These are phyloP conservation scores for Caenorhabditis virilis DNA, from an alignment of 2,888 invertebrate species.

Conservation along the genomic window DNA sequence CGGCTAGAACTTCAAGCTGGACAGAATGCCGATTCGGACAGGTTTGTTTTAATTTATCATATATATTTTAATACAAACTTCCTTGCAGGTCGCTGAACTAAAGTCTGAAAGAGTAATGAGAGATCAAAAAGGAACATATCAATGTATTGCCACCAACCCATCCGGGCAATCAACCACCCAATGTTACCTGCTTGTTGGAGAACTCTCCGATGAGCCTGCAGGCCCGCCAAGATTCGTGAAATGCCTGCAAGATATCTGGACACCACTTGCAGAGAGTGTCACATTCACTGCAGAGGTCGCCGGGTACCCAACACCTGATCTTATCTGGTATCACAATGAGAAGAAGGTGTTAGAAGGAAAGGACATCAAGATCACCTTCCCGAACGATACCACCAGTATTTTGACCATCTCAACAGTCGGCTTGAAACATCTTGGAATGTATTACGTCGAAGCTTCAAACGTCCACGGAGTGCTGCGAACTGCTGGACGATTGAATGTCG, in stretches of 20 bases:
- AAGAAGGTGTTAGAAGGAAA: conserved; percentile 49
- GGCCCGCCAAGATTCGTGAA: conserved; percentile 62
- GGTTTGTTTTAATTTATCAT: neutral
- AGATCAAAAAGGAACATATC: conserved; percentile 57
- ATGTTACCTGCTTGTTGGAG: conserved; percentile 61
- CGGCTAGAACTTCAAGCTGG: conserved; percentile 47
- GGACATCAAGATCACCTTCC: conserved; percentile 49
- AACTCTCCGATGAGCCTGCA: conserved; percentile 50
- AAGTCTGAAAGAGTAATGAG: conserved; percentile 50
- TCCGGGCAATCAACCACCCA: conserved; percentile 52
- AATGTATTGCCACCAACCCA: conserved; percentile 58
- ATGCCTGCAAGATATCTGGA: conserved; percentile 63
- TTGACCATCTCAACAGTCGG: conserved; percentile 51
- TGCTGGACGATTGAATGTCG: conserved; percentile 52
- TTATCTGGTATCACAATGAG: conserved; percentile 63
- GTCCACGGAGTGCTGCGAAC: conserved; percentile 63
- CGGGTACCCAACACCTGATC: conserved; percentile 61
- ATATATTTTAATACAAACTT: no score
- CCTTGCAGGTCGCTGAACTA: conserved; percentile 45
- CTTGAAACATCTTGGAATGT: conserved; percentile 55
- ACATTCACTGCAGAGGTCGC: conserved; percentile 59
- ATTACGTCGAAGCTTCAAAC: conserved; percentile 61
- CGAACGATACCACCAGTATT: conserved; percentile 45
- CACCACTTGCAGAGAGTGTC: conserved; percentile 52
- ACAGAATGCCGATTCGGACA: conserved; percentile 54